Evolutionary conservation across 2,113 vertebrate species (phyloP), one percentile per base, ranked within the genome.

Genomic region (Lampris incognitus): DNA sequence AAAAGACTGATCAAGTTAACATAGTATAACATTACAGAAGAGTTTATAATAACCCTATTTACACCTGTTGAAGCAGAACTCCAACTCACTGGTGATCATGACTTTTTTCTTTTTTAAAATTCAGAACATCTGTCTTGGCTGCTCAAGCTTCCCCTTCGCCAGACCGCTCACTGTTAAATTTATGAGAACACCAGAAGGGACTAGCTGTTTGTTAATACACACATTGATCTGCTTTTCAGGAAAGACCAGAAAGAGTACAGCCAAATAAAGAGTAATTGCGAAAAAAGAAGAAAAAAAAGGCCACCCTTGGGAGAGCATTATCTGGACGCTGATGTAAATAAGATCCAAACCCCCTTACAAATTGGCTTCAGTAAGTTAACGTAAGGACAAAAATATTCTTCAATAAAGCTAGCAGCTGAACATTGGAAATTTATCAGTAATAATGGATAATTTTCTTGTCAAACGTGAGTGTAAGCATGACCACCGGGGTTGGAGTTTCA

Each of bases 91-190:
- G 24, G 54, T 52, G 67, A 68, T 83, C 72, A 67, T 65, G 74
- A 69, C 77, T 88, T 62, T 81, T 66, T 67, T 85, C 86, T 73
- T 74, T 78, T 79, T 61, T 59, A 37, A 76, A 57, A 74, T 75
- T 64, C 24, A 5, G 10, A 90, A 87, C 88, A 91, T 89, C 82
- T 90, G 87, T 86, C 87, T 78, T 87, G 84, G 82, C 80, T 77
- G 80, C 10, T 60, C 6, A 3, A 62, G 67, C 71, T 56, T 66
- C 37, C 49, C 65, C 50, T 60, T 50, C 73, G 81, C 85, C 89
- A 86, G 52, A 82, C 36, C 75, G 37, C 0, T 9, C 74, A 59
- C 82, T 83, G 78, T 79, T 81, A 52, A 78, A 82, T 70, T 72
- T 76, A 84, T 72, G 59, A 78, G 64, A 73, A 58, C 41, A 63